Conservation (phyloP, 92 coral and sea anemone species). For the Metridium senile region DNA sequence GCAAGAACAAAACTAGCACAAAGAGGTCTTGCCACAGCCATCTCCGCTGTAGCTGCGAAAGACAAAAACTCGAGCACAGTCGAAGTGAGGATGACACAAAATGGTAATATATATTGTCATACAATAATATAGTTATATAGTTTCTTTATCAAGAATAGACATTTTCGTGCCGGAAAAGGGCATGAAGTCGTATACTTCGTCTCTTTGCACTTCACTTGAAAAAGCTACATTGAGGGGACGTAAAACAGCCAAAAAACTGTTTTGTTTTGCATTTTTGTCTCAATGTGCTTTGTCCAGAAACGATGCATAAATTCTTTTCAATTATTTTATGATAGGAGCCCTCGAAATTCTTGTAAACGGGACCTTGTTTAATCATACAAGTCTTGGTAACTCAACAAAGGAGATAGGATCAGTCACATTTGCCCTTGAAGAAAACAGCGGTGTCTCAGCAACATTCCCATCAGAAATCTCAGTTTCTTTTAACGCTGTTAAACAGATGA, state of each 20-base stretch:
- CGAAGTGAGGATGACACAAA: slow-evolving; percentile 45
- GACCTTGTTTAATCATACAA: not conserved
- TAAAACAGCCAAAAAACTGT: too few species aligned
- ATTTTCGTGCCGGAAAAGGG: too few species aligned
- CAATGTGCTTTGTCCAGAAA: too few species aligned
- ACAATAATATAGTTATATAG: slow-evolving; percentile 11
- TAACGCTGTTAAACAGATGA: not conserved
- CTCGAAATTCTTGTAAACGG: slow-evolving; percentile 45
- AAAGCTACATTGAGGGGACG: too few species aligned
- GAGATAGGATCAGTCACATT: slow-evolving; percentile 30
- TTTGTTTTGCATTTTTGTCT: too few species aligned
- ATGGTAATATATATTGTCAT: slow-evolving; percentile 29
- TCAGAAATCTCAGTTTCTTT: slow-evolving; percentile 35
- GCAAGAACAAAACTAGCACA: slow-evolving; percentile 45
- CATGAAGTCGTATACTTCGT: too few species aligned
- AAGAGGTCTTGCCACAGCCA: slow-evolving; percentile 56
- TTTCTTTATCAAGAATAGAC: slow-evolving; percentile 23
- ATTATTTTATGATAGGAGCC: slow-evolving; percentile 25
- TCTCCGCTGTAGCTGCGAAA: slow-evolving; percentile 53
- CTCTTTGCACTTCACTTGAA: too few species aligned
- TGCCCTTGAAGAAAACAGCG: slow-evolving; percentile 36
- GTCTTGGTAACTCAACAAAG: slow-evolving; percentile 19
- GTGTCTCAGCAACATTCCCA: slow-evolving; percentile 46
- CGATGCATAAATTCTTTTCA: too few species aligned
- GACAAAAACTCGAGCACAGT: slow-evolving; percentile 46